Evolutionary conservation across 2,888 invertebrate species (phyloP), one percentile per base, ranked within the genome.

Genomic region (Rhingia campestris): DNA sequence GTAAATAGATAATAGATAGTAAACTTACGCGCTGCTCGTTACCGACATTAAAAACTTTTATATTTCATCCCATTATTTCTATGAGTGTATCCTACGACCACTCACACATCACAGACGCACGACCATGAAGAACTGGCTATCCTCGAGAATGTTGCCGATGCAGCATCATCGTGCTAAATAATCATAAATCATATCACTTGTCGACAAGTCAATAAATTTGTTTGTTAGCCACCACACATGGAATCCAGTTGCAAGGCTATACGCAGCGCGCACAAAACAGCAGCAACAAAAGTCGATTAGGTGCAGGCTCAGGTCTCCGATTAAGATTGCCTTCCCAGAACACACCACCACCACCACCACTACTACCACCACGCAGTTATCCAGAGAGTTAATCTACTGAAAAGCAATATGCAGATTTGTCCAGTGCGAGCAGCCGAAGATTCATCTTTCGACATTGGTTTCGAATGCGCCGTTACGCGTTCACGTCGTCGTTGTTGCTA

Each of bases 131-230:
- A 73, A 41, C 70, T 39, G 53, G 75, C 75, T 53, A 64, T 66
- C 58, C 33, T 67, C 32, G 43, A 51, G 45, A 33, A 56, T 73
- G 22, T 45, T 45, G 45, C 37, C 41, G 63, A 51, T 73, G 63
- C 61, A 37, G 64, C 67, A 79, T 81, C 87, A 88, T 90, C 90
- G 90, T 90, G 90, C 88, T 88, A 88, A 88, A 87, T 88, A 88
- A 88, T 88, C 89, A 90, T 90, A 90, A 90, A 90, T 90, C 90
- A 90, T 88, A 88, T 89, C 89, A 89, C 89, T 89, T 90, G 89
- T 88, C 88, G 87, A 87, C 88, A 88, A 88, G 88, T 88, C 88
- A 87, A 88, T 87, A 88, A 88, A 88, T 88, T 89, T 88, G 87
- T 88, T 86, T 86, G 86, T 86, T 87, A 87, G 86, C 87, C 86